These are phyloP conservation scores for Calameuta filiformis DNA, from an alignment of 2,888 invertebrate genomes.

Conservation along the genomic window DNA sequence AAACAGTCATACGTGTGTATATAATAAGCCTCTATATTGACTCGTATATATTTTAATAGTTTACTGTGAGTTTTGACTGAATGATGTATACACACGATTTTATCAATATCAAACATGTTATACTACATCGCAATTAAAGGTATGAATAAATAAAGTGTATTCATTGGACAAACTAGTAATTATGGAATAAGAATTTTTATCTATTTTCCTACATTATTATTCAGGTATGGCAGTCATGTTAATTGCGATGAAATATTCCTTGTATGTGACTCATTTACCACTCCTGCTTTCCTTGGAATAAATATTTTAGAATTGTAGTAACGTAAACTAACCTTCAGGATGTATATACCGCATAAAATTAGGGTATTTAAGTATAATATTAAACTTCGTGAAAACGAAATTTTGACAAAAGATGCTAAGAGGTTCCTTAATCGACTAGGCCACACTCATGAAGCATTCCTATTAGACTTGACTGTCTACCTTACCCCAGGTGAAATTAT, in stretches of 20 bases:
- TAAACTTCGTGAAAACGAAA: background rate
- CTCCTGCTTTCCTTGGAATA: too few species aligned
- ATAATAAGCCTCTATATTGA: background rate
- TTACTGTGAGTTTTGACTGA: background rate
- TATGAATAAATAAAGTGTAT: background rate
- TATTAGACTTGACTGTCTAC: too few species aligned
- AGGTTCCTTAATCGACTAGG: background rate
- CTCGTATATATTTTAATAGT: background rate
- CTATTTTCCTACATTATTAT: background rate
- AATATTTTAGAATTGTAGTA: too few species aligned
- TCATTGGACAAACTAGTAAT: background rate
- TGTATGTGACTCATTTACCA: too few species aligned
- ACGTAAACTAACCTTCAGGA: too few species aligned
- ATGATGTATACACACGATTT: background rate
- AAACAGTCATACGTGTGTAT: background rate
- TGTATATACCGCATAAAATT: too few species aligned
- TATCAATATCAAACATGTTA: background rate
- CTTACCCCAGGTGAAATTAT: background rate
- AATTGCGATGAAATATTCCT: too few species aligned
- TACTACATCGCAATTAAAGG: background rate
- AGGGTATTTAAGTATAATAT: background rate
- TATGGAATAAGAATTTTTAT: background rate
- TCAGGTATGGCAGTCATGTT: too few species aligned
- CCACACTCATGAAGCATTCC: too few species aligned
- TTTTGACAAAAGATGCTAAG: background rate